Conservation (phyloP, 2,113 vertebrate genomes). For the Orcinus orca region DNA sequence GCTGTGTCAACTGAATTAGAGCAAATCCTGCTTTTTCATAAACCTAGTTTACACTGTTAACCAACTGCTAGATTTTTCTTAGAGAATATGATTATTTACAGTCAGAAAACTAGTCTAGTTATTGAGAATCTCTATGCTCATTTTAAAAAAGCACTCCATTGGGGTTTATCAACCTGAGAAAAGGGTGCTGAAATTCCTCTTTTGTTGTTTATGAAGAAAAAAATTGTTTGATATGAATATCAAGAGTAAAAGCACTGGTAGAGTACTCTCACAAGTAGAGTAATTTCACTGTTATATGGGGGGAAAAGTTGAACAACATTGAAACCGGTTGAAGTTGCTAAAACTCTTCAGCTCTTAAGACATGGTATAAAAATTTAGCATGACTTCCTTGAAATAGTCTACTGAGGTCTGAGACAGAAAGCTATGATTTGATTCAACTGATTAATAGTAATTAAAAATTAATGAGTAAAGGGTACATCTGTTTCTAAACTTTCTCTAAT, state of each 20-base stretch:
- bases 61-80: neutral
- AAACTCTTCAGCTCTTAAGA: neutral
- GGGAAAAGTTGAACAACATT: neutral
- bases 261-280: neutral
- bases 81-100: neutral
- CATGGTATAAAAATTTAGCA: neutral
- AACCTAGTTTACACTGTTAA: neutral
- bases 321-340: neutral
- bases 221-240: neutral
- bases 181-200: neutral
- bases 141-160: neutral
- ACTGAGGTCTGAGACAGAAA: neutral
- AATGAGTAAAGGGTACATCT: neutral
- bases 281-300: neutral
- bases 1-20: neutral
- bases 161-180: neutral
- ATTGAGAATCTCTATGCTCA: neutral
- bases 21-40: neutral
- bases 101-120: neutral
- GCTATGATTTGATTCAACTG: neutral
- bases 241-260: neutral
- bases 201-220: neutral
- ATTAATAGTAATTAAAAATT: slow-evolving; percentile 5
- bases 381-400: neutral
- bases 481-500: neutral